These are phyloP conservation scores for Corvus cornix DNA, from an alignment of 2,113 vertebrate species.

Conservation along the genomic window DNA sequence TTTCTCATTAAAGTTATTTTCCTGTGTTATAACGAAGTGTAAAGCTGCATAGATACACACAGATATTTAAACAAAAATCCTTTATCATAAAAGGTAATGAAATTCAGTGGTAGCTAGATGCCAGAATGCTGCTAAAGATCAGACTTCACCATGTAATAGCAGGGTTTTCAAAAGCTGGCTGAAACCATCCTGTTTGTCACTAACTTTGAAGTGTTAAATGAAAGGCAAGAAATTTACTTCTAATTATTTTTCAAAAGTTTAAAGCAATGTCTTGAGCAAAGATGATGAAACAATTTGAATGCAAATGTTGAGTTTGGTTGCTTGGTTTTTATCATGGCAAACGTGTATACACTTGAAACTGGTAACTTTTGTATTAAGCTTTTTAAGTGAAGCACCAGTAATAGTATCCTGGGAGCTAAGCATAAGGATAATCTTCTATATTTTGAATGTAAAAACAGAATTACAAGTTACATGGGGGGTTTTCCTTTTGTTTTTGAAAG, in stretches of 20 bases:
- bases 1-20: not conserved
- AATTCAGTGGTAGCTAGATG: not conserved
- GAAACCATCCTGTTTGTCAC: not conserved
- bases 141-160: not conserved
- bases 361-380: not conserved
- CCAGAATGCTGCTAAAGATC: not conserved
- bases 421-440: not conserved
- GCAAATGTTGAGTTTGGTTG: not conserved
- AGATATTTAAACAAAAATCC: not conserved
- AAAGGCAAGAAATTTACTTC: not conserved
- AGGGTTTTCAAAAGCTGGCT: not conserved
- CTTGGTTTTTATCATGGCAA: not conserved
- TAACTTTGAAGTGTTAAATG: not conserved
- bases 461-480: not conserved
- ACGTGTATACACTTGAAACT: not conserved
- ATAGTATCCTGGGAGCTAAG: not conserved
- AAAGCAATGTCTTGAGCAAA: not conserved
- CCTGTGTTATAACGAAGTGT: not conserved
- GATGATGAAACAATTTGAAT: not conserved
- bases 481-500: not conserved
- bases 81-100: not conserved
- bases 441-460: not conserved
- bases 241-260: not conserved
- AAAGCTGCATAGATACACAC: not conserved
- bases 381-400: not conserved